Base-by-base conservation (phyloP, 2,113 vertebrate species). In the Gymnorhina tibicen region DNA sequence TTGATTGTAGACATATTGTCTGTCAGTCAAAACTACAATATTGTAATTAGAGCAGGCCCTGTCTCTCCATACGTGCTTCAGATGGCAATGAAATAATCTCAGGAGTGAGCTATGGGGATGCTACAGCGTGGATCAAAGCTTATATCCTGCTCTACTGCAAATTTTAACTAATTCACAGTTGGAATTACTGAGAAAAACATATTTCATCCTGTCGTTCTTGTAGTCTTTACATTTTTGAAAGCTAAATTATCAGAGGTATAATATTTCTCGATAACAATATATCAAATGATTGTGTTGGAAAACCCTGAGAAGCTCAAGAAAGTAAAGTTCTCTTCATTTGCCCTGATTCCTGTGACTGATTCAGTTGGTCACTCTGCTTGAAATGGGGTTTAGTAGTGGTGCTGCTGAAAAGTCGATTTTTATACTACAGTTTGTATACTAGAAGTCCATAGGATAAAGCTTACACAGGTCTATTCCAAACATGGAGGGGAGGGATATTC, bases 1-100 rank as follows among this genome's bases (percentile, higher is more conserved):
- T 91, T 95, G 91, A 97, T 92, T 92, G 93, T 93, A 94, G 91
- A 95, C 93, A 95, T 95, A 97, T 96, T 96, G 95, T 96, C 94
- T 91, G 91, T 93, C 95, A 96, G 91, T 94, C 91, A 96, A 93
- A 94, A 95, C 83, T 88, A 92, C 91, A 93, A 96, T 95, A 95
- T 95, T 95, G 90, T 85, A 95, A 96, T 95, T 94, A 85, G 82
- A 95, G 93, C 75, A 21, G 94, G 87, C 89, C 91, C 83, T 78
- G 90, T 46, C 76, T 95, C 89, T 92, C 93, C 93, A 85, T 87
- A 88, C 87, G 72, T 94, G 86, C 80, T 60, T 97, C 95, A 96
- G 96, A 96, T 96, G 94, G 89, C 87, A 95, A 90, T 76, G 83
- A 94, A 93, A 91, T 28, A 15, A 79, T 69, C 84, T 52, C 70